Base-by-base conservation (phyloP, 2,113 vertebrate species). In the Etia nguti region DNA sequence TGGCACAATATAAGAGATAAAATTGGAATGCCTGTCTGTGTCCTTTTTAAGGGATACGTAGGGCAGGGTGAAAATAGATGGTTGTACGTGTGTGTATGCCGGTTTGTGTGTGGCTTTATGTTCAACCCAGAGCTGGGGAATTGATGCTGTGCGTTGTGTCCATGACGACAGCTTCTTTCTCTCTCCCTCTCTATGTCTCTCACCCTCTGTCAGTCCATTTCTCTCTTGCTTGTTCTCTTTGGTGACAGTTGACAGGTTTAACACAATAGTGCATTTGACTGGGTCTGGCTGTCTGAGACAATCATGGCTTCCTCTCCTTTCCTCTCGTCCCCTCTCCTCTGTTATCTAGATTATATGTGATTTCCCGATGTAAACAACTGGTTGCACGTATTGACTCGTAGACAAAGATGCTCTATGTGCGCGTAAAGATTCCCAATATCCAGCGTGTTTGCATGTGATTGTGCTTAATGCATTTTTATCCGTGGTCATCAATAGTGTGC, bases 241-340 rank as follows among this genome's bases (percentile, higher is more conserved):
- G 80, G 84, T 92, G 91, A 91, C 90, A 93, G 82, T 84, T 94
- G 94, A 93, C 89, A 88, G 90, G 55, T 95, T 93, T 88, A 90
- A 91, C 91, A 93, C 90, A 93, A 93, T 86, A 13, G 87, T 90
- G 86, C 70, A 4, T 89, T 90, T 89, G 90, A 88, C 87, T 82
- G 46, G 81, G 81, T 46, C 85, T 85, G 82, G 22, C 60, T 87
- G 82, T 90, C 62, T 73, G 55, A 86, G 87, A 91, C 84, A 81
- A 86, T 92, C 91, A 85, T 83, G 65, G 90, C 86, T 29, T 81
- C 48, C 41, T 80, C 65, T 81, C 81, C 8, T 77, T 55, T 46
- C 36, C 13, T 73, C 34, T 38, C 4, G 16, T 70, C 55, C 68
- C 38, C 31, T 77, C 75, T 56, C 36, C 20, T 26, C 41, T 48